phyloP scores from a whole-genome alignment of 2,113 vertebrate genomes.

The Ammodytes marinus region DNA sequence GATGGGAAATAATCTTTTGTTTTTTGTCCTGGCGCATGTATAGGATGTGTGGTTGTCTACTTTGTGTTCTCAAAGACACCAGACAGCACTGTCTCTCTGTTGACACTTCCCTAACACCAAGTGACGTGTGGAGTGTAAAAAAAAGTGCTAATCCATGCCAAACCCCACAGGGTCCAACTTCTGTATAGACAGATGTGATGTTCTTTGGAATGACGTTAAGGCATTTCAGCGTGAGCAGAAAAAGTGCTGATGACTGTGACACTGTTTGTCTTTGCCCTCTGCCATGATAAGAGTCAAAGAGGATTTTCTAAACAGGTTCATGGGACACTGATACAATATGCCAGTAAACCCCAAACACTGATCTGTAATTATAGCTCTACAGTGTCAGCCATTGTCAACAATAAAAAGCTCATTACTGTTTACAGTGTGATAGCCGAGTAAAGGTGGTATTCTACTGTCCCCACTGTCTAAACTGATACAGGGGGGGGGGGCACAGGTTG shows the following conservation, averaged over 20 bases:
- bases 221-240: background rate
- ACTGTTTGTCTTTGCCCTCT: constrained; percentile 24
- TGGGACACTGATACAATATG: constrained; percentile 32
- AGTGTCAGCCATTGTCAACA: background rate
- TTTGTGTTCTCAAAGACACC: no score
- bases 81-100: background rate
- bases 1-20: background rate
- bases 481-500: background rate
- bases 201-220: constrained; percentile 15
- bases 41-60: background rate
- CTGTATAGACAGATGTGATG: constrained; percentile 32
- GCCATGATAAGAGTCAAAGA: background rate
- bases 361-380: constrained; percentile 4
- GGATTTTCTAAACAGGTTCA: background rate
- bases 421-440: background rate
- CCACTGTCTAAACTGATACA: constrained; percentile 37
- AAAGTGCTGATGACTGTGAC: constrained; percentile 50
- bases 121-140: constrained; percentile 20
- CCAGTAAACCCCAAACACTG: constrained; percentile 22
- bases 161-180: background rate
- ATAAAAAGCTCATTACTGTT: background rate
- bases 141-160: background rate
- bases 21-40: background rate
- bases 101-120: constrained; percentile 4
- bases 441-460: constrained; percentile 14